Evolutionary conservation across 2,113 vertebrate species (phyloP).

Genomic region (Salvator merianae): DNA sequence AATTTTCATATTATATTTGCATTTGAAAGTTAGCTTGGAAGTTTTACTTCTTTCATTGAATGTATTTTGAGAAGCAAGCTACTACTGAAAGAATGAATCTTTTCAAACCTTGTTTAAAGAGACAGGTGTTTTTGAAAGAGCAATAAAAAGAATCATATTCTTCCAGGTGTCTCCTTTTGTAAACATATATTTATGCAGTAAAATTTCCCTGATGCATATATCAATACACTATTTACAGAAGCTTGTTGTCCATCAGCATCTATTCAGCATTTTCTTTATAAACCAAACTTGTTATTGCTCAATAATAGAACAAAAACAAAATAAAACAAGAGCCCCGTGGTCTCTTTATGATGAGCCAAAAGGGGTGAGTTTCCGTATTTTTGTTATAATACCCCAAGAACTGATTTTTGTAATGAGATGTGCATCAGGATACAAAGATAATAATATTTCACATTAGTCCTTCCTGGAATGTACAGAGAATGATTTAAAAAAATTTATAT

Average conservation of each 20-base stretch:
- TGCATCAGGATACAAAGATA: no score
- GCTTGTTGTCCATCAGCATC: slow-evolving; percentile 15
- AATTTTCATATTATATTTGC: background rate
- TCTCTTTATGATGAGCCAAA: background rate
- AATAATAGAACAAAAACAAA: background rate
- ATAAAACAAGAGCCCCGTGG: background rate
- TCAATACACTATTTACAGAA: slow-evolving; percentile 40
- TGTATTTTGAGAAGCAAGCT: background rate
- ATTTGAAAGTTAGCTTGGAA: background rate
- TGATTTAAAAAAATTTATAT: no score
- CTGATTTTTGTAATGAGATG: no score
- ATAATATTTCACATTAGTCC: no score
- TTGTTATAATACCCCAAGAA: no score
- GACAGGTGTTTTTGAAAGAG: slow-evolving; percentile 17
- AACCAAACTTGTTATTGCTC: slow-evolving; percentile 17
- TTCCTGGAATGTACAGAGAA: no score
- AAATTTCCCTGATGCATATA: slow-evolving; percentile 21
- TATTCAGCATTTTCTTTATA: background rate
- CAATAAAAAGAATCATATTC: slow-evolving; percentile 1
- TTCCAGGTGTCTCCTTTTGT: slow-evolving; percentile 24
- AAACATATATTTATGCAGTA: background rate
- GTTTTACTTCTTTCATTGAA: background rate
- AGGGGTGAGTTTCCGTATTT: no score
- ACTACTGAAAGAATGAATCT: slow-evolving; percentile 2
- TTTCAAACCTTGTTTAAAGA: background rate